These are phyloP conservation scores for Neogale vison DNA, from an alignment of 2,113 vertebrate genomes.

Conservation along the genomic window DNA sequence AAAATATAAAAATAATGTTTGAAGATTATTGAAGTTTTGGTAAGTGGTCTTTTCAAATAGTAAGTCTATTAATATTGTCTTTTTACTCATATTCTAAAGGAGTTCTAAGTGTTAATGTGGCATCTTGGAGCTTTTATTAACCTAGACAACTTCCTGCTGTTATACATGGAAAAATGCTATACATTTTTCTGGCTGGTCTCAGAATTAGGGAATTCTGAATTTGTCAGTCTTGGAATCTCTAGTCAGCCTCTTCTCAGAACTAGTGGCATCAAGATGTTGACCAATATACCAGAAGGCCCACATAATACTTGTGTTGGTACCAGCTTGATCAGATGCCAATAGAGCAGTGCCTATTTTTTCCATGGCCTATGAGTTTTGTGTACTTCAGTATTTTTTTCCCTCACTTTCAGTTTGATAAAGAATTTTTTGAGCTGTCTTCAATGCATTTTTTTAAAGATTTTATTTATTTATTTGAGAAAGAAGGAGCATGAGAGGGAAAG, in stretches of 20 bases:
- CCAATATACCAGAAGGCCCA: not conserved
- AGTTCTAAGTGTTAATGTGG: not conserved
- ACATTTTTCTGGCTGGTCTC: not conserved
- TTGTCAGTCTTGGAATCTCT: not conserved
- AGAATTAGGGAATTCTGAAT: not conserved
- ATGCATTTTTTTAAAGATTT: not conserved
- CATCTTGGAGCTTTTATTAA: not conserved
- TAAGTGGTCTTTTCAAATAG: not conserved
- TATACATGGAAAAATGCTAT: not conserved
- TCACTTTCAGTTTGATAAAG: not conserved
- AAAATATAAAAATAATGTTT: not conserved
- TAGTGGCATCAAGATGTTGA: not conserved
- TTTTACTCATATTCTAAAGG: not conserved
- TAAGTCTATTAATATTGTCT: not conserved
- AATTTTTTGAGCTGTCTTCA: not conserved
- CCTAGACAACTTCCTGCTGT: not conserved
- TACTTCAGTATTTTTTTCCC: not conserved
- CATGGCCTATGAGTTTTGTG: not conserved
- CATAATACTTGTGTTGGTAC: not conserved
- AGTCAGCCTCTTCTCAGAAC: not conserved
- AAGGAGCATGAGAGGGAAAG: too few relatives aligned
- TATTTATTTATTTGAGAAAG: too few relatives aligned
- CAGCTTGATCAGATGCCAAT: not conserved
- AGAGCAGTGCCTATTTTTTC: not conserved
- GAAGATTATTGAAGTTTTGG: not conserved